phyloP scores from a whole-genome alignment of 2,888 invertebrate species.

The Hirtodrosophila histrioides region DNA sequence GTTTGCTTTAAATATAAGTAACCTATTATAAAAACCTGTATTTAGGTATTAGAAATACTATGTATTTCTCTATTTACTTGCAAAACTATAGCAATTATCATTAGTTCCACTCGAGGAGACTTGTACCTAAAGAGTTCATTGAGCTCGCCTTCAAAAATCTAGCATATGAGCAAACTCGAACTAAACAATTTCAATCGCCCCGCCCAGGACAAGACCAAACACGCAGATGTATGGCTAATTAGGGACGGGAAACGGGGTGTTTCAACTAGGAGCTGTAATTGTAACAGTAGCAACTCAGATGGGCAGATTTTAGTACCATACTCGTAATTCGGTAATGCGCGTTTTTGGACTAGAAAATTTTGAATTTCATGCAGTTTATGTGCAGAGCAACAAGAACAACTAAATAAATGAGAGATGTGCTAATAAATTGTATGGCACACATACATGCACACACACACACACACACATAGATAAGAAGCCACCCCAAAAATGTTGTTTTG shows the following conservation, averaged over 20 bases:
- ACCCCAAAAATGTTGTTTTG: conserved; percentile 61
- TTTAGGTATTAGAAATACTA: conserved; percentile 16
- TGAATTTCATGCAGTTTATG: conserved; percentile 56
- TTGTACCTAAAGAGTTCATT: conserved; percentile 56
- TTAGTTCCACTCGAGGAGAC: conserved; percentile 70
- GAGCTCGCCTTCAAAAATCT: conserved; percentile 43
- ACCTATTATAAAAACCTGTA: conserved; percentile 13
- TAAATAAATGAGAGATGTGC: conserved; percentile 40
- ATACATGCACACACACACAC: conserved; percentile 5
- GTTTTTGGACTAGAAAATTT: conserved; percentile 31
- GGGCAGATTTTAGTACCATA: conserved; percentile 29
- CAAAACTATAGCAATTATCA: conserved; percentile 43
- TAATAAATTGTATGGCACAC: conserved; percentile 42
- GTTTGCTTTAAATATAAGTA: not conserved
- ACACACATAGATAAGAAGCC: conserved; percentile 49
- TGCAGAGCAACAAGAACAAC: conserved; percentile 43
- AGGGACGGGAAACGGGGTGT: conserved; percentile 29
- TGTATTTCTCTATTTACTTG: conserved; percentile 29
- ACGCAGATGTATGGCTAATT: conserved; percentile 50
- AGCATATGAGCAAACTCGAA: conserved; percentile 26
- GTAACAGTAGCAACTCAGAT: conserved; percentile 12
- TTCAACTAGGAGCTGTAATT: conserved; percentile 16
- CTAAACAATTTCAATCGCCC: conserved; percentile 16
- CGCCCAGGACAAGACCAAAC: conserved; percentile 4
- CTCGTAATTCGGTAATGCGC: not conserved